Evolutionary conservation across 2,888 invertebrate species (phyloP).

Genomic region (Habrosyne pyritoides): DNA sequence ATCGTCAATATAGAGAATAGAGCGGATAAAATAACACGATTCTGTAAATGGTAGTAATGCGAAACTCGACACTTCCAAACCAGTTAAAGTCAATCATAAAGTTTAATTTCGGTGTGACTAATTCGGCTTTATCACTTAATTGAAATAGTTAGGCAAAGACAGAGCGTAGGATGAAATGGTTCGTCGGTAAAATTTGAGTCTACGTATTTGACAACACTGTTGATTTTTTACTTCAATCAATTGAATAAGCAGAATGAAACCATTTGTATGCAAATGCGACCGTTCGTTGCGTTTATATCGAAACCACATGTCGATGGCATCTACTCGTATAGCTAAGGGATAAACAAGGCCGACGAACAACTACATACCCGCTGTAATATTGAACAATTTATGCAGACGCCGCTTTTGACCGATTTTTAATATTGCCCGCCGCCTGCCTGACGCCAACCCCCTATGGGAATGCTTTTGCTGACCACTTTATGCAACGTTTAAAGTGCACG

Average conservation of each 20-base stretch:
- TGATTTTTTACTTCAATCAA: not conserved
- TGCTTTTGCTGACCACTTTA: no score
- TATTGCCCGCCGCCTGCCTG: no score
- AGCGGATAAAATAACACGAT: not conserved
- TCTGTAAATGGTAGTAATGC: not conserved
- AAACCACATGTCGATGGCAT: not conserved
- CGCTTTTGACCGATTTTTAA: no score
- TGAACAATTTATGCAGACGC: constrained; percentile 54
- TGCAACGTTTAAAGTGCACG: no score
- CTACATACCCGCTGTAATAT: constrained; percentile 27
- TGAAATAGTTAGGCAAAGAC: not conserved
- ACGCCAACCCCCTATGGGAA: no score
- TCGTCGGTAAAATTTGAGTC: not conserved
- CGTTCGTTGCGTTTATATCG: not conserved
- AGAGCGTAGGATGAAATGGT: not conserved
- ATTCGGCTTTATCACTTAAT: not conserved
- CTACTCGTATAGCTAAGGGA: constrained; percentile 10
- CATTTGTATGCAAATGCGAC: not conserved
- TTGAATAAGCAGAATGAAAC: not conserved
- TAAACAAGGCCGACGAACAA: constrained; percentile 30
- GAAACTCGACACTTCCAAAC: not conserved
- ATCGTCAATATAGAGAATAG: constrained; percentile 36
- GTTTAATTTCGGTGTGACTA: not conserved
- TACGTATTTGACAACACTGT: not conserved
- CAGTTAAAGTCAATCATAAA: not conserved